phyloP scores from a whole-genome alignment of 1,140 invertebrate genomes.

The Hypothenemus hampei region DNA sequence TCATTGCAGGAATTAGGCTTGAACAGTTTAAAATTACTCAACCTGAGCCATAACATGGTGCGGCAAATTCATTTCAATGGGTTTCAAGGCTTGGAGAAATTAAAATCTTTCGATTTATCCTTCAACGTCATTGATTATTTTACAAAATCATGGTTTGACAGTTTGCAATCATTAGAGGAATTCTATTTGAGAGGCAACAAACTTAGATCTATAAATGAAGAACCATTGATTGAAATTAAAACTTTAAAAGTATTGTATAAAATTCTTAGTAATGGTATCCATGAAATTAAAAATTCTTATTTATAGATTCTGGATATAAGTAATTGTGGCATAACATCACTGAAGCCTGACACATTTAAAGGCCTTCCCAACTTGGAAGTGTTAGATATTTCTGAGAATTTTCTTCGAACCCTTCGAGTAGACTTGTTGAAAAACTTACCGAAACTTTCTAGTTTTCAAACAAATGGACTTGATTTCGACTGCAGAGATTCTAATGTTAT shows the following conservation, averaged over 20 bases:
- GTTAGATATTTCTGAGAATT: conserved; percentile 51
- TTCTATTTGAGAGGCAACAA: conserved; percentile 36
- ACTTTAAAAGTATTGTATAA: conserved; percentile 20
- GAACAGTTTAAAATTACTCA: conserved; percentile 32
- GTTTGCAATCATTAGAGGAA: conserved; percentile 25
- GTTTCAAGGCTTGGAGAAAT: conserved; percentile 28
- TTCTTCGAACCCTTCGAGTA: conserved; percentile 45
- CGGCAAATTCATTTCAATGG: conserved; percentile 32
- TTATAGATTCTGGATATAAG: conserved; percentile 48
- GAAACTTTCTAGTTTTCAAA: conserved; percentile 44
- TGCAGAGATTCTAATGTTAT: conserved; percentile 40
- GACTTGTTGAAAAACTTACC: conserved; percentile 44
- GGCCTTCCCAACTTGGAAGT: conserved; percentile 48
- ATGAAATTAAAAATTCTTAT: background rate
- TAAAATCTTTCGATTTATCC: conserved; percentile 36
- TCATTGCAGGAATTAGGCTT: conserved; percentile 32
- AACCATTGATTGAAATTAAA: conserved; percentile 24
- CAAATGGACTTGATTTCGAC: conserved; percentile 47
- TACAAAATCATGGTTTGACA: conserved; percentile 29
- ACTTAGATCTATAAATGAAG: conserved; percentile 22
- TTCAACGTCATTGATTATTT: conserved; percentile 35
- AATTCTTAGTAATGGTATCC: too few species aligned
- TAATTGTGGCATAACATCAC: conserved; percentile 47
- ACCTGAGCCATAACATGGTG: conserved; percentile 34
- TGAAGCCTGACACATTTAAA: conserved; percentile 46